Percentiles rank a stretch among this genome's conserved stretches.
Conservation (phyloP, 2,888 invertebrate genomes). For the Scaptomyza flava region DNA sequence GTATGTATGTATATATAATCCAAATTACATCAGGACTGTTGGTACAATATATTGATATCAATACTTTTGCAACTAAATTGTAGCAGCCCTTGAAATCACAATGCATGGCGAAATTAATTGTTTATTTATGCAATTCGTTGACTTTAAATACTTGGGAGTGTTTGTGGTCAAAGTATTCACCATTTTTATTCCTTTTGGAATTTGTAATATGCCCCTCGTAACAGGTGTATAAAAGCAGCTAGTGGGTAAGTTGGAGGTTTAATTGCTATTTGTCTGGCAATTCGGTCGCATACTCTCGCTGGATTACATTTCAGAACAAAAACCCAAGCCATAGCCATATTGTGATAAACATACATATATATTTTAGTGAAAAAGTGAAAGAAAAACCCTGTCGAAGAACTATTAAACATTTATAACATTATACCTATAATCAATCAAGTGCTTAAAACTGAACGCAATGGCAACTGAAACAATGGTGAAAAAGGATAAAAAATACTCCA, state of each 20-base stretch:
- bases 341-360: slow-evolving; percentile 20
- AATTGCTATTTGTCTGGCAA: slow-evolving; percentile 81
- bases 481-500: slow-evolving; percentile 75
- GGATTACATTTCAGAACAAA: slow-evolving; percentile 35
- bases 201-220: slow-evolving; percentile 57
- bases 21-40: neutral
- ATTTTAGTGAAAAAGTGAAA: slow-evolving; percentile 31
- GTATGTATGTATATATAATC: neutral
- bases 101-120: slow-evolving; percentile 42
- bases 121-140: slow-evolving; percentile 62
- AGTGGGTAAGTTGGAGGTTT: slow-evolving; percentile 36
- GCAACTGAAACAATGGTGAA: slow-evolving; percentile 40
- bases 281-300: slow-evolving; percentile 64
- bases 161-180: slow-evolving; percentile 68
- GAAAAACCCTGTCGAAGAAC: slow-evolving; percentile 10
- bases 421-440: slow-evolving; percentile 17
- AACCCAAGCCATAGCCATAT: slow-evolving; percentile 9
- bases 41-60: slow-evolving; percentile 3
- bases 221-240: slow-evolving; percentile 46
- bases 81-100: slow-evolving; percentile 35
- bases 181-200: slow-evolving; percentile 63
- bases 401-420: slow-evolving; percentile 9
- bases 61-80: slow-evolving; percentile 15
- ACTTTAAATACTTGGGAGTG: slow-evolving; percentile 58
- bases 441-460: slow-evolving; percentile 52